Evolutionary conservation across 2,888 invertebrate species (phyloP), one percentile per base, ranked within the genome.

Genomic region (Drosophila lacicola): DNA sequence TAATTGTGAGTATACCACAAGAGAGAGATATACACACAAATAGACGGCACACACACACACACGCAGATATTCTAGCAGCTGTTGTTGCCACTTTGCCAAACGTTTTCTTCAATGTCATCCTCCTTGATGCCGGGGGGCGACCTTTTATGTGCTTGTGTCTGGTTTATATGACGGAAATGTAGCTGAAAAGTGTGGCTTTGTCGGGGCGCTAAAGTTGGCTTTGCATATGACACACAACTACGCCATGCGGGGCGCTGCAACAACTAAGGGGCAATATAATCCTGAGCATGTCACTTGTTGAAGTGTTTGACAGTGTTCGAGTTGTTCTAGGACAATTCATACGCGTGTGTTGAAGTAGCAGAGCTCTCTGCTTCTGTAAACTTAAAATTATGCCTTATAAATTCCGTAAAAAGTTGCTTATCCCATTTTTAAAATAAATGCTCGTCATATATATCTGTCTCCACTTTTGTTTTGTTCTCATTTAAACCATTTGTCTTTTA

Each of bases 181-280:
- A 86, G 83, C 87, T 88, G 88, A 83, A 83, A 83, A 83, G 61
- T 86, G 69, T 66, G 70, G 86, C 88, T 81, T 82, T 78, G 63
- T 60, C 45, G 44, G 29, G 55, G 81, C 53, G 81, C 67, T 82
- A 74, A 79, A 81, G 82, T 82, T 82, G 88, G 74, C 82, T 88
- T 82, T 82, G 72, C 80, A 82, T 77, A 67, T 76, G 88, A 87
- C 85, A 88, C 45, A 50, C 46, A 64, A 68, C 45, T 67, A 33
- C 60, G 49, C 55, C 56, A 49, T 45, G 14, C 34, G 53, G 51
- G 60, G 37, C 3, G 5, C 21, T 21, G 42, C 14, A 25, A 45
- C 13, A 42, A 46, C n/a, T 34, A 36, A 14, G 36, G 53, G 36
- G 34, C 10, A 66, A 44, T 17, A 53, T 55, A 54, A 33, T 51